These are phyloP conservation scores for Adrianichthys oophorus DNA, from an alignment of 2,797 vertebrate species.

Conservation along the genomic window DNA sequence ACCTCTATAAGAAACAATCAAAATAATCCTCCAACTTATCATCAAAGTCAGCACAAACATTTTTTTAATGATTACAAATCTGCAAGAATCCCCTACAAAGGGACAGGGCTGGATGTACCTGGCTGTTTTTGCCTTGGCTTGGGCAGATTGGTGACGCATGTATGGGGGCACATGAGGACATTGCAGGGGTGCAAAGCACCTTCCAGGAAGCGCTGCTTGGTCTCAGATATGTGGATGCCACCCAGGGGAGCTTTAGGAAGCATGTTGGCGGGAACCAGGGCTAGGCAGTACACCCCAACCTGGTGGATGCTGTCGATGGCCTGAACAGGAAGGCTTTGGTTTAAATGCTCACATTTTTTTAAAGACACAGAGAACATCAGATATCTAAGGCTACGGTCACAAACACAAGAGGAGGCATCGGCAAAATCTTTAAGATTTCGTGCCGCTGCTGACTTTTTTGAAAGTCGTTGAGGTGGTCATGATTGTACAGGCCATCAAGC, in stretches of 20 bases:
- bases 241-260: constrained; percentile 94
- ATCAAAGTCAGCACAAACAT: constrained; percentile 4
- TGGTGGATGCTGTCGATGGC: constrained; percentile 98
- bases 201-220: constrained; percentile 94
- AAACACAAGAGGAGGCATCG: no score
- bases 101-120: constrained; percentile 67
- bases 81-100: no score
- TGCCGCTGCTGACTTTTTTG: no score
- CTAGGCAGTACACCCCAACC: constrained; percentile 93
- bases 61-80: background rate
- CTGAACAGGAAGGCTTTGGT: constrained; percentile 59
- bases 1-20: constrained; percentile 80
- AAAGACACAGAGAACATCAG: background rate
- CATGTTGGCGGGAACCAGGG: constrained; percentile 94
- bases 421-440: no score
- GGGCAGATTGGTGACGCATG: constrained; percentile 94
- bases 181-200: constrained; percentile 93
- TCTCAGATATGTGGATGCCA: constrained; percentile 94
- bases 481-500: no score
- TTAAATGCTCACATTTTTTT: background rate
- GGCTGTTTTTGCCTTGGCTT: constrained; percentile 95
- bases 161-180: constrained; percentile 95
- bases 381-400: no score
- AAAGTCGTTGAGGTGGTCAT: no score
- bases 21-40: constrained; percentile 2